Percentiles rank a stretch among this genome's conserved stretches.
Evolutionary conservation across 2,113 vertebrate genomes (phyloP).

Genomic region (Spilogale gracilis): DNA sequence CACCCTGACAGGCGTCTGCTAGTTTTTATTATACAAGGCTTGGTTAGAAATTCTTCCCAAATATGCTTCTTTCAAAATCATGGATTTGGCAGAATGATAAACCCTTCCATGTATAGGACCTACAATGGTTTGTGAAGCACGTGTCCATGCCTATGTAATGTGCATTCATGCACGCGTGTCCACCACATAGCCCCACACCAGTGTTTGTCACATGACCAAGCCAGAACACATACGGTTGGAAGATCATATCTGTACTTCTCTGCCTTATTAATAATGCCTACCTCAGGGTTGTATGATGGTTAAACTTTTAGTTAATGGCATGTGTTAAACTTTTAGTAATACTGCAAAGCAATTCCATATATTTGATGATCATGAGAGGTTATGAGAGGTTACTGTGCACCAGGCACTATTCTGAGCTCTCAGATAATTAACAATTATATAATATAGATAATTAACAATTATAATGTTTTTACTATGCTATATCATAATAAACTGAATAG

Average conservation of each 20-base stretch:
- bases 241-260: neutral
- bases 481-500: neutral
- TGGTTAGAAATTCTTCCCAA: neutral
- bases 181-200: neutral
- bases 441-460: neutral
- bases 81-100: neutral
- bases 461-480: neutral
- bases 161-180: too few relatives aligned
- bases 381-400: neutral
- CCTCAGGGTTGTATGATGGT: neutral
- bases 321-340: neutral
- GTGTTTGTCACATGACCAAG: neutral
- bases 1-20: fast-evolving
- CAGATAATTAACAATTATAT: neutral
- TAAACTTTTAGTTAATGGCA: neutral
- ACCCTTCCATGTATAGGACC: neutral
- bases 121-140: neutral
- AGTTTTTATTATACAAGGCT: neutral
- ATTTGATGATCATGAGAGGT: neutral
- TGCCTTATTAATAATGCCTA: neutral
- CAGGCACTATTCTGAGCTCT: neutral
- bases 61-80: neutral
- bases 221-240: neutral
- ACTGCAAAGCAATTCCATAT: neutral
- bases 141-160: too few relatives aligned